Evolutionary conservation across 2,888 invertebrate species (phyloP), one percentile per base, ranked within the genome.

Genomic region (Lasius platythorax): DNA sequence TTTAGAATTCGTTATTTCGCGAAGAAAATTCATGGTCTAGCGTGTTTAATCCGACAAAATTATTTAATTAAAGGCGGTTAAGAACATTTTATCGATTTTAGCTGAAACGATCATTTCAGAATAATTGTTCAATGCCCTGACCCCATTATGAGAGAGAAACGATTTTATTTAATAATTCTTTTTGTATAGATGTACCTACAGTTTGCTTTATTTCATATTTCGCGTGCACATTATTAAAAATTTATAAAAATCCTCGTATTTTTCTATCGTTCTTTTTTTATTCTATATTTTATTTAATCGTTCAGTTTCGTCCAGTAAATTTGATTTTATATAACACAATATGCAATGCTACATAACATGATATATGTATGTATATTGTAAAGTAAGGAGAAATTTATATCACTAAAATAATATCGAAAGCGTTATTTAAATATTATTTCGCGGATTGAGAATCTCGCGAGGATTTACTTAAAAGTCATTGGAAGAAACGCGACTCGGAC

Each of bases 1-100:
- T 46, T 67, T 61, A 40, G 76, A 81, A 81, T 74, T 74, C 61
- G 61, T 81, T 81, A 74, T 46, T 81, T 75, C 46, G 9, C 33
- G 43, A 28, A 46, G 75, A 12, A 79, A 74, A 61, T 73, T 78
- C 43, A 58, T 23, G 43, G 15, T 23, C n/a, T 53, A n/a, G 72
- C 37, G 43, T 28, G 73, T 56, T 72, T 73, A 33, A 56, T 28
- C 30, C 46, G 33, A 37, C 61, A 8, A 75, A 75, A 58, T 79
- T 58, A 53, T 66, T 81, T 75, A 61, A 81, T 81, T 81, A 61
- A 61, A 58, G 12, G 33, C 23, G 46, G 33, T 61, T 74, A 74
- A 46, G 61, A 23, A 75, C 18, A 50, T 46, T 33, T 75, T 28
- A 61, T 74, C 23, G 79, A 46, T 74, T 61, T 58, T 23, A 28